Evolutionary conservation across 2,888 invertebrate genomes (phyloP).

Genomic region (Lasiommata megera): DNA sequence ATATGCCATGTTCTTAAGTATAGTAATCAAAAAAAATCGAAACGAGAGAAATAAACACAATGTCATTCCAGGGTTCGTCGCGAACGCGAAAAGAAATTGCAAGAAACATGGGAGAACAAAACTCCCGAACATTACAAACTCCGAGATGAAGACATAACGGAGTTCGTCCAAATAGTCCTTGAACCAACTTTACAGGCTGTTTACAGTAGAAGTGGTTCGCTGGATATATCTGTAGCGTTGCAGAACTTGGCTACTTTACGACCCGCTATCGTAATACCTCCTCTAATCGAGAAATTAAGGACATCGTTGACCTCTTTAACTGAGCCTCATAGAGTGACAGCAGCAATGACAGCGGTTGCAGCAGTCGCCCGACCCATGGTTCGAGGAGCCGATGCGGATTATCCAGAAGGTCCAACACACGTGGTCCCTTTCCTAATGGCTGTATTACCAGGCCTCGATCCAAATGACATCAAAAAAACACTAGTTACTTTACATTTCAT

Average conservation of each 20-base stretch:
- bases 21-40: too few relatives aligned
- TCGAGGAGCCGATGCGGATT: slow-evolving; percentile 75
- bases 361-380: slow-evolving; percentile 86
- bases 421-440: slow-evolving; percentile 90
- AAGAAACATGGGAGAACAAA: slow-evolving; percentile 85
- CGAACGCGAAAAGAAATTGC: slow-evolving; percentile 82
- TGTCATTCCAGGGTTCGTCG: slow-evolving; percentile 74
- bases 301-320: slow-evolving; percentile 91
- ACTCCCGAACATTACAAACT: slow-evolving; percentile 86
- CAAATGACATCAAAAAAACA: slow-evolving; percentile 91
- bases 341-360: slow-evolving; percentile 86
- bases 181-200: slow-evolving; percentile 89
- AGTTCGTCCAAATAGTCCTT: slow-evolving; percentile 89
- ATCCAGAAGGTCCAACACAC: slow-evolving; percentile 89
- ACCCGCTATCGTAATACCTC: slow-evolving; percentile 91
- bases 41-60: too few relatives aligned
- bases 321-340: slow-evolving; percentile 92
- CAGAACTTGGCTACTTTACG: slow-evolving; percentile 89
- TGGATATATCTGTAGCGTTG: slow-evolving; percentile 85
- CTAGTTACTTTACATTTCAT: slow-evolving; percentile 90
- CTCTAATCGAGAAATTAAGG: slow-evolving; percentile 89
- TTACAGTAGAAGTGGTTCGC: slow-evolving; percentile 86
- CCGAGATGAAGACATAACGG: slow-evolving; percentile 89
- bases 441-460: slow-evolving; percentile 93
- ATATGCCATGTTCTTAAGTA: not conserved